A percentile compares a stretch with the other conserved stretches of the same genome.
Evolutionary conservation across 2,113 vertebrate species (phyloP).

Genomic region (Fregata magnificens): DNA sequence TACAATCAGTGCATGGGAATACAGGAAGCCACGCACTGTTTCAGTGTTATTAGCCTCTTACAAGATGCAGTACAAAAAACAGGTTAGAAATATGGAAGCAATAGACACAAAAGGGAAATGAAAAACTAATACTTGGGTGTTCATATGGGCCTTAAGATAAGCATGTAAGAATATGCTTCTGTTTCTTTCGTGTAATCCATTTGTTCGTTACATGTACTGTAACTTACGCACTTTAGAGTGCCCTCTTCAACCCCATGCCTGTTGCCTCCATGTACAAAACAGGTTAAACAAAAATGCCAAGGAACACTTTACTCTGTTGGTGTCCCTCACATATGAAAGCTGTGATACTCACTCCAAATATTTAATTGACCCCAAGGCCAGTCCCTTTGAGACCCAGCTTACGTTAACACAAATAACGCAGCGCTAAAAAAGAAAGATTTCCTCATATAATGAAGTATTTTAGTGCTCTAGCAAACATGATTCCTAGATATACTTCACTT

Average conservation of each 20-base stretch:
- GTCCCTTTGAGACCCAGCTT: not conserved
- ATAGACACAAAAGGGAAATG: not conserved
- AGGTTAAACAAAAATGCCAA: not conserved
- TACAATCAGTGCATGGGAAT: not conserved
- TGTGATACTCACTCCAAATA: not conserved
- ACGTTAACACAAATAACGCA: not conserved
- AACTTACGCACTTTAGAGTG: not conserved
- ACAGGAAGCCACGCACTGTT: not conserved
- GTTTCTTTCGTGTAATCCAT: not conserved
- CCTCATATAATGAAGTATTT: not conserved
- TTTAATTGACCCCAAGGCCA: not conserved
- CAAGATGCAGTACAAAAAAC: not conserved
- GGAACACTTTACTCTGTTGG: not conserved
- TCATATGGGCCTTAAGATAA: not conserved
- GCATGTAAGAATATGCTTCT: not conserved
- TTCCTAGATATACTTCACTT: not conserved
- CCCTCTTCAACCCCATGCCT: not conserved
- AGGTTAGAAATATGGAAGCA: not conserved
- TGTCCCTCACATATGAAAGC: not conserved
- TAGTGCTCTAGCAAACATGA: not conserved
- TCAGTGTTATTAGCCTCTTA: not conserved
- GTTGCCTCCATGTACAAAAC: not conserved
- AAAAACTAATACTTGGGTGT: not conserved
- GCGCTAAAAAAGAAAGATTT: not conserved
- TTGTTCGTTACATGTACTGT: not conserved